Evolutionary conservation across 1,140 invertebrate genomes (phyloP), one percentile per base, ranked within the genome.

Genomic region (Drosophila kepulauana): DNA sequence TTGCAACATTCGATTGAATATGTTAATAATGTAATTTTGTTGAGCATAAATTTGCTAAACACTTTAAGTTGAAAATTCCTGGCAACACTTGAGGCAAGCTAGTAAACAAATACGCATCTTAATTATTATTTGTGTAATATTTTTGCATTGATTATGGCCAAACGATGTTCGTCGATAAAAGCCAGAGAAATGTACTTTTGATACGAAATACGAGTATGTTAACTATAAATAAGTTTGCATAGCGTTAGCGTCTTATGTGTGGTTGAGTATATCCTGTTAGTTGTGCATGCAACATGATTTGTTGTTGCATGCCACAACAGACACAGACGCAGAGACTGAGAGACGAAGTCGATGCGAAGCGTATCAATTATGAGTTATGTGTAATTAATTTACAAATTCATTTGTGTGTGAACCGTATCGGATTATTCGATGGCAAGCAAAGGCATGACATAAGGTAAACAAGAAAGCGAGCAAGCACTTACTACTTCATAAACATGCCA

Each of bases 331-430:
- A 33, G 33, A 8, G 2, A 33, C 33, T 33, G 33, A 33, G 33
- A 33, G 33, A 10, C 35, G 8, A 25, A 8, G 35, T n/a, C 41
- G 41, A 13, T 11, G n/a, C n/a, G 41, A 13, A n/a, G 41, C 58
- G 48, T 30, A 51, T 66, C 45, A 66, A 66, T 73, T 73, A 67
- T 67, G 20, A 59, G 28, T 67, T 67, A 48, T 48, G 13, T 67
- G 46, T 67, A 73, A 73, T 70, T 70, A 62, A 70, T 75, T 70
- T 46, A 70, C 58, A 69, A 58, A 35, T 28, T 41, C 43, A 51
- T 70, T 43, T 62, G 35, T 61, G 67, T 68, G 56, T 66, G 52
- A 64, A 64, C 16, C 48, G 20, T 52, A 52, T 64, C 61, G 33
- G 61, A 52, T 64, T 52, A 64, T 64, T 41, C 46, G 46, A 62